Conservation (phyloP, 2,113 vertebrate genomes). For the Ivindomyrus marchei region DNA sequence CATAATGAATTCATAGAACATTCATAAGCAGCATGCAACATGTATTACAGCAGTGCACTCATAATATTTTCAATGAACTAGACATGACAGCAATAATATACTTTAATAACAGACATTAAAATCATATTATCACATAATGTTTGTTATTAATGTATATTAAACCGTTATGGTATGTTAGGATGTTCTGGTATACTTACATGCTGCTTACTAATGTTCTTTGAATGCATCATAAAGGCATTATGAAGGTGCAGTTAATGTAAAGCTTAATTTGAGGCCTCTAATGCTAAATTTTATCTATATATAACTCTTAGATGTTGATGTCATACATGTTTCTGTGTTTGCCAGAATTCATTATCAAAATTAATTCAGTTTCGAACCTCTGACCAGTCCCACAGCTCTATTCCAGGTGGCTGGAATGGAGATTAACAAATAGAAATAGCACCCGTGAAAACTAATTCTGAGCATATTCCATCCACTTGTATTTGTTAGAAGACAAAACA, state of each 20-base stretch:
- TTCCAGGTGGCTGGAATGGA: not conserved
- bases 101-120: not conserved
- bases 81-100: not conserved
- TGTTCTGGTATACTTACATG: not conserved
- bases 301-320: not conserved
- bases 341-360: not conserved
- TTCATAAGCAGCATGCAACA: not conserved
- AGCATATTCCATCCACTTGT: not conserved
- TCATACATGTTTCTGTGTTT: not conserved
- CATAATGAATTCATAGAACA: not conserved
- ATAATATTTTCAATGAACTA: not conserved
- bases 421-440: not conserved
- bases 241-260: not conserved
- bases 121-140: not conserved
- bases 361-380: not conserved
- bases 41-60: not conserved
- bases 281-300: not conserved
- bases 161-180: not conserved
- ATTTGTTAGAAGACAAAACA: not conserved
- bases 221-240: not conserved
- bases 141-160: not conserved
- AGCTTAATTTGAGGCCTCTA: not conserved
- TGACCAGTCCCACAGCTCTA: not conserved
- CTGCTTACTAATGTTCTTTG: not conserved
- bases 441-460: not conserved